Conservation (phyloP, 2,113 vertebrate species). For the Sporophila hypoxantha region DNA sequence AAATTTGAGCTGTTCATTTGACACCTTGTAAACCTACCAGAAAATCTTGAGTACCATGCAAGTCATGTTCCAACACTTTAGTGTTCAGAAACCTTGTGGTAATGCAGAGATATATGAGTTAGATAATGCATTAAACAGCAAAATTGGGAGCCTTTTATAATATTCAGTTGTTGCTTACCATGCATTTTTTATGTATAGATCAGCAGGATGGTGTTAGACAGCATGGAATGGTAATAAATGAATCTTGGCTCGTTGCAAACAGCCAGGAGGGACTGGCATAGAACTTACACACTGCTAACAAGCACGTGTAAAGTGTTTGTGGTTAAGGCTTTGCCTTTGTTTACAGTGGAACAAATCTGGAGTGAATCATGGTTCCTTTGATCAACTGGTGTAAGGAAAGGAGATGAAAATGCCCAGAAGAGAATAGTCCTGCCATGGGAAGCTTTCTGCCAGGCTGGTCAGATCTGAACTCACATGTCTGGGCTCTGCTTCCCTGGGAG, state of each 20-base stretch:
- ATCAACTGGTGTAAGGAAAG: background rate
- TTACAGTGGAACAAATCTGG: background rate
- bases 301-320: background rate
- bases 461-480: background rate
- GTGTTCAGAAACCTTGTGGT: background rate
- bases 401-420: background rate
- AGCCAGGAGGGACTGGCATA: background rate
- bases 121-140: background rate
- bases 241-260: background rate
- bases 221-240: background rate
- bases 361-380: background rate
- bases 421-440: background rate
- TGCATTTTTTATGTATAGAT: background rate
- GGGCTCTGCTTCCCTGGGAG: background rate
- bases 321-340: background rate
- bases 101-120: background rate
- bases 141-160: background rate
- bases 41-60: background rate
- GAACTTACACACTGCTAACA: background rate
- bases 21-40: background rate
- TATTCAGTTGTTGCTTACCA: background rate
- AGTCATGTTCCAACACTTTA: background rate
- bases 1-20: background rate
- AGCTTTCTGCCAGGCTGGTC: background rate
- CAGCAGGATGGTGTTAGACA: slow-evolving; percentile 2